Percentiles rank a stretch among this genome's conserved stretches.
phyloP scores from a whole-genome alignment of 2,113 vertebrate species.

The Etheostoma spectabile region DNA sequence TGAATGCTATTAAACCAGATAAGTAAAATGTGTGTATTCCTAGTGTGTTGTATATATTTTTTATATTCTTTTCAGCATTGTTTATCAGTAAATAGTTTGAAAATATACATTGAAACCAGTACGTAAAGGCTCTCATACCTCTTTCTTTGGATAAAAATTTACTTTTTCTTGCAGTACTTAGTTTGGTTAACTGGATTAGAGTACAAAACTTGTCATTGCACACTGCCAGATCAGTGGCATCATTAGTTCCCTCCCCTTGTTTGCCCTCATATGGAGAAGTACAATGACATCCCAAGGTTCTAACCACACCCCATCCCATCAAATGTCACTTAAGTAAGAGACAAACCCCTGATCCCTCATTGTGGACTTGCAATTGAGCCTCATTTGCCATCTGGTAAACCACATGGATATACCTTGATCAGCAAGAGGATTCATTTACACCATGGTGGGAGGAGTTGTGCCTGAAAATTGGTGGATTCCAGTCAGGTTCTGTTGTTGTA shows the following conservation, averaged over 20 bases:
- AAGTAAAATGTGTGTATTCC: too few relatives aligned
- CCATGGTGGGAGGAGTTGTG: conserved; percentile 35
- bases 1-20: not conserved
- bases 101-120: not conserved
- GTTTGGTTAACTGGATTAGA: not conserved
- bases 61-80: not conserved
- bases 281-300: conserved; percentile 54
- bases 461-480: conserved; percentile 27
- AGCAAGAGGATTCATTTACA: conserved; percentile 52
- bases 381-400: conserved; percentile 70
- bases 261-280: conserved; percentile 20
- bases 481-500: conserved; percentile 23
- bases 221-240: not conserved
- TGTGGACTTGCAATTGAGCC: conserved; percentile 37
- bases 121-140: not conserved
- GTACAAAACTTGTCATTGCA: not conserved
- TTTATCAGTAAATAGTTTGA: not conserved
- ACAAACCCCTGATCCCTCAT: conserved; percentile 22
- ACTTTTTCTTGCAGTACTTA: not conserved
- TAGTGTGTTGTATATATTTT: too few relatives aligned
- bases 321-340: conserved; percentile 64
- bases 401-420: conserved; percentile 46
- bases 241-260: not conserved
- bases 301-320: conserved; percentile 39
- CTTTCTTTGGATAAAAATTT: not conserved